Conservation (phyloP, 35 echinoderm and acorn worm genomes). For the Apostichopus japonicus region DNA sequence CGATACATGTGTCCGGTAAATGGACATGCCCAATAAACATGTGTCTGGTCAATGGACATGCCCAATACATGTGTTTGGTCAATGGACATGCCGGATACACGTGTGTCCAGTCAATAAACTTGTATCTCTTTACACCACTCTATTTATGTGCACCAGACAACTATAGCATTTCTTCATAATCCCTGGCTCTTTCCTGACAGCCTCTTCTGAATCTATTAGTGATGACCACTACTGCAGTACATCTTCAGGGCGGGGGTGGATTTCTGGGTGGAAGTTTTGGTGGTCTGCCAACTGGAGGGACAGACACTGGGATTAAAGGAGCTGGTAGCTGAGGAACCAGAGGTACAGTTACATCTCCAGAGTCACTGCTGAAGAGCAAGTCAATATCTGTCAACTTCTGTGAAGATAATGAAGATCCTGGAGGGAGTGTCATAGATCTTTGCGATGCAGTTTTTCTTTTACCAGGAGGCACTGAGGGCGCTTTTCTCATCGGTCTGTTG, state of each 20-base stretch:
- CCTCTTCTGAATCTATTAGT: no score
- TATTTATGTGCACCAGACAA: no score
- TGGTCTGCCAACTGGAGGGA: background rate
- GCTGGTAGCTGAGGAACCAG: background rate
- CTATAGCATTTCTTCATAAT: no score
- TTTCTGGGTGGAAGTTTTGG: constrained; percentile 24
- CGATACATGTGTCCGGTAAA: no score
- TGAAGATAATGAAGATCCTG: background rate
- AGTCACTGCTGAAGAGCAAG: background rate
- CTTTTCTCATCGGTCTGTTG: constrained; percentile 30
- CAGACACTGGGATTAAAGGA: background rate
- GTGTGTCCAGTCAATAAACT: no score
- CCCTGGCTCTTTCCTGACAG: no score
- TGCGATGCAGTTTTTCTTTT: background rate
- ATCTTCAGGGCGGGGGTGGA: background rate
- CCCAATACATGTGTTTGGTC: no score
- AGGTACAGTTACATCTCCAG: background rate
- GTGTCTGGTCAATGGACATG: no score
- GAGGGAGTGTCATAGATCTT: constrained; percentile 14
- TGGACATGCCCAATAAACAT: no score
- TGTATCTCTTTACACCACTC: no score
- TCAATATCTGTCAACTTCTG: background rate
- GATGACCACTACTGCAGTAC: no score
- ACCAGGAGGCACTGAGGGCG: background rate
- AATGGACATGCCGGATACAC: no score